Base-by-base conservation (phyloP, 1,140 invertebrate species). In the Calliopsis andreniformis region DNA sequence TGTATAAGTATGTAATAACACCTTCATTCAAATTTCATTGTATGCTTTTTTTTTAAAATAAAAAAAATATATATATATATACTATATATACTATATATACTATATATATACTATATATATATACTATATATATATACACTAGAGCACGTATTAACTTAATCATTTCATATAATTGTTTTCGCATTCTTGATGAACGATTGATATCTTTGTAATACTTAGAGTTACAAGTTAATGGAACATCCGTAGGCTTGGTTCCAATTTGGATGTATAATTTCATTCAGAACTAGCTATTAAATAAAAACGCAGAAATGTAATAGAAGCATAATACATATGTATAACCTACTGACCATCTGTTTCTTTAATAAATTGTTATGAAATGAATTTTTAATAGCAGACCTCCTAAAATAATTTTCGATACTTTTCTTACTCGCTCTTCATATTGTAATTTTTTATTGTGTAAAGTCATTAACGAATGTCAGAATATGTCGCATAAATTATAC, bases 1-100 rank as follows among this genome's bases (percentile, higher is more conserved):
- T 72, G 75, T 85, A 66, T 79, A 78, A 70, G 73, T 79, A 67
- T 76, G 77, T 76, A n/a, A 53, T 69, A 71, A 82, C 55, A 83
- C 78, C 75, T 80, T 53, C 78, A 82, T 84, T 79, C 86, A 78
- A 89, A 91, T 89, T 91, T 89, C 90, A 90, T 88, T 89, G 84
- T 88, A 87, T 87, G 82, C 70, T 64, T 86, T 51, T 69, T 76
- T 75, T 59, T 68, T 87, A 88, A 89, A n/a, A n/a, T n/a, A n/a
- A n/a, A n/a, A n/a, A n/a, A n/a, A 39, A 39, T 39, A 5, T 39
- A 39, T 10, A 39, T 10, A 39, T 39, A 10, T 10, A 39, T 10
- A 39, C 35, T n/a, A 39, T 39, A 5, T 39, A 39, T 10, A 39
- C n/a, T 10, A 39, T 39, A 10, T 10, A 39, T 10, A 39, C 35